Evolutionary conservation across 1,140 invertebrate genomes (phyloP), one percentile per base, ranked within the genome.

Genomic region (Sycophaga agraensis): DNA sequence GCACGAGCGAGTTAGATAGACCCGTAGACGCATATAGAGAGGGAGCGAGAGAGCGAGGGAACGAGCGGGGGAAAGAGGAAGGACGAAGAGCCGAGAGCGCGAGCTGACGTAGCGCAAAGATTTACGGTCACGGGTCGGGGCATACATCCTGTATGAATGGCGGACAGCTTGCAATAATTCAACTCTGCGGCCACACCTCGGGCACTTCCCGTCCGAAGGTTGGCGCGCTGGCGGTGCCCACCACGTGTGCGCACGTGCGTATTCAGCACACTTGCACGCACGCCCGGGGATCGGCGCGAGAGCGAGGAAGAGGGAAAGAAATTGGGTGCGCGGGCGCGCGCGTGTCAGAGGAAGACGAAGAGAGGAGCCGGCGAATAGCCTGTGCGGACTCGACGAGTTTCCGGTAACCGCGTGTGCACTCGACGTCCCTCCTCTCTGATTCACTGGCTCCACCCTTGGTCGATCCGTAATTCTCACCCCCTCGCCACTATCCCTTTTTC

Each of bases 101-200:
- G 19, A 68, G 67, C 68, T 73, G 73, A 74, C 71, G 69, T 71
- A 73, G 73, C 66, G 65, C 66, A 51, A 76, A 76, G 73, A 78
- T 78, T 77, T 77, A 77, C 73, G 71, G 68, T 63, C 67, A 64
- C 73, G 68, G 66, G 67, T 67, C 63, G 69, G 69, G 54, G 69
- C 74, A 76, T 76, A 70, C 72, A 78, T 77, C 74, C 74, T 77
- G 71, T 76, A 77, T 76, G 74, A 77, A 77, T 77, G 73, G 72
- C 72, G 73, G 74, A 70, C 72, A 76, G 71, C 71, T 74, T 75
- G 75, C 72, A 78, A 77, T 78, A 77, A 79, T 77, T 79, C 75
- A 79, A 76, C 72, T 78, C 72, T 69, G 73, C 74, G 75, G 71
- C 76, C 77, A 78, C 76, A 78, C 76, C 76, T 79, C 70, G 74